phyloP scores from a whole-genome alignment of 1,140 invertebrate genomes.

The Physella acuta region DNA sequence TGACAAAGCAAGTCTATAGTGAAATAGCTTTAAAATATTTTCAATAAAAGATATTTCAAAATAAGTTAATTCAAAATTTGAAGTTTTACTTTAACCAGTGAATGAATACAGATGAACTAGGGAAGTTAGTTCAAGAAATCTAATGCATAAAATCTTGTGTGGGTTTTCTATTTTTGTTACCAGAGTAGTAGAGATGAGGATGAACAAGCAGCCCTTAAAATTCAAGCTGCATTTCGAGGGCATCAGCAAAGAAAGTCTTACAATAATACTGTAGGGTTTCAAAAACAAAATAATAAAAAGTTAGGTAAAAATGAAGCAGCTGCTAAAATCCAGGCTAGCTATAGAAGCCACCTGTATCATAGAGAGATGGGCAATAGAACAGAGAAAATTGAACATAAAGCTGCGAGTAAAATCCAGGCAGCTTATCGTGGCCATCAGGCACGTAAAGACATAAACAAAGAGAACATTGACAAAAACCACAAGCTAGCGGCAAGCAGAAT shows the following conservation, averaged over 20 bases:
- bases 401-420: conserved; percentile 75
- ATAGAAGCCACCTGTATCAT: conserved; percentile 70
- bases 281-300: not conserved
- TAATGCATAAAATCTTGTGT: too few species aligned
- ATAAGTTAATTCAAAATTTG: too few species aligned
- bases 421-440: conserved; percentile 73
- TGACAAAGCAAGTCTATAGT: too few species aligned
- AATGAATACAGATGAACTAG: too few species aligned
- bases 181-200: conserved; percentile 3
- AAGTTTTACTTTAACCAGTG: too few species aligned
- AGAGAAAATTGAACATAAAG: conserved; percentile 37
- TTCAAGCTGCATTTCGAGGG: conserved; percentile 67
- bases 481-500: conserved; percentile 1
- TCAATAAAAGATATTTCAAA: too few species aligned
- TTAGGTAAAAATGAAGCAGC: conserved; percentile 61
- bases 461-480: too few species aligned
- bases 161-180: not conserved
- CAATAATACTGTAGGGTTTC: not conserved
- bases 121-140: too few species aligned
- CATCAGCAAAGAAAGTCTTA: conserved; percentile 66
- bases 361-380: conserved; percentile 13
- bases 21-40: too few species aligned
- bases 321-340: conserved; percentile 69
- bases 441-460: conserved; percentile 63
- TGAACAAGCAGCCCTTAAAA: conserved; percentile 69